A percentile compares a stretch with the other conserved stretches of the same genome.
These are phyloP conservation scores for Vicugna pacos DNA, from an alignment of 2,113 vertebrate genomes.

Conservation along the genomic window DNA sequence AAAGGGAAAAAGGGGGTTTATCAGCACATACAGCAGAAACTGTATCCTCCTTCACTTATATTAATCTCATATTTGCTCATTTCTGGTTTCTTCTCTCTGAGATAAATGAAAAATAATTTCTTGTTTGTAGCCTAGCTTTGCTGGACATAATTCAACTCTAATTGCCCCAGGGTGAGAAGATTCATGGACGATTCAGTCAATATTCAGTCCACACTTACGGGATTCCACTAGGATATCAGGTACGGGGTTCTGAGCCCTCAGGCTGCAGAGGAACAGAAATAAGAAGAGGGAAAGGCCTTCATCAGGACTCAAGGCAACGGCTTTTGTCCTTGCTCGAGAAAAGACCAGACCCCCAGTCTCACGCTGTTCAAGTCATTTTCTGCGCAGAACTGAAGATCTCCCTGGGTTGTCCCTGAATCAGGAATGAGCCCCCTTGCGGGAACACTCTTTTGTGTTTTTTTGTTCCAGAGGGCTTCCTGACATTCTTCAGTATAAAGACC, in stretches of 20 bases:
- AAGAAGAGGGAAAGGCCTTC: not conserved
- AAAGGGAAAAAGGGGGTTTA: constrained; percentile 59
- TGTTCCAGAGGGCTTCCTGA: constrained; percentile 41
- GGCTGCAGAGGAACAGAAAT: not conserved
- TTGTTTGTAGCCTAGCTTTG: not conserved
- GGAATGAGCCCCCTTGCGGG: constrained; percentile 8
- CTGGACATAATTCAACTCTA: not conserved
- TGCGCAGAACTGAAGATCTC: not conserved
- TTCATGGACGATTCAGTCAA: not conserved
- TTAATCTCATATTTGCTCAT: constrained; percentile 78
- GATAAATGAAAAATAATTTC: constrained; percentile 38
- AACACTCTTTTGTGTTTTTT: not conserved
- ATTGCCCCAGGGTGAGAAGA: not conserved
- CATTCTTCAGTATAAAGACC: constrained; percentile 34
- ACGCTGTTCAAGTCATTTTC: not conserved
- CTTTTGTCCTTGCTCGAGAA: not conserved
- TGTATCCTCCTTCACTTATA: constrained; percentile 24
- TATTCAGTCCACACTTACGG: not conserved
- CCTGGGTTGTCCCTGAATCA: not conserved
- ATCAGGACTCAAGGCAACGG: not conserved
- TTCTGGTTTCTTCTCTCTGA: constrained; percentile 27
- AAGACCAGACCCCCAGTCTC: not conserved
- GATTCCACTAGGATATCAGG: not conserved
- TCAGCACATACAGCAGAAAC: constrained; percentile 58
- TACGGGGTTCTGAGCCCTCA: not conserved